Conservation (phyloP, 1,140 invertebrate genomes). For the Drosophila prosaltans region DNA sequence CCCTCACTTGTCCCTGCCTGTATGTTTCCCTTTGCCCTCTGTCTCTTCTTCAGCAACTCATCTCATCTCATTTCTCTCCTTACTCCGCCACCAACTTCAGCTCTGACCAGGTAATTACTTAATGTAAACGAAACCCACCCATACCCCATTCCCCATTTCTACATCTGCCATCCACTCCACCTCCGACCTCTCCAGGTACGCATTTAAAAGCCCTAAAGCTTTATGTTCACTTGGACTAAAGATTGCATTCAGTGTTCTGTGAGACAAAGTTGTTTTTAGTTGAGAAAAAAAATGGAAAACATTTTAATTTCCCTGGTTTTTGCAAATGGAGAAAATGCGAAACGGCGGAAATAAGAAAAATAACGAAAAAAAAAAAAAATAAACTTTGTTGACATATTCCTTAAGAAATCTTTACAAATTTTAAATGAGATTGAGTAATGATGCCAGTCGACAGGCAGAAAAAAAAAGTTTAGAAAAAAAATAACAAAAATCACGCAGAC, state of each 20-base stretch:
- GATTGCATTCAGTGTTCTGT: conserved; percentile 52
- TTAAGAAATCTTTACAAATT: conserved; percentile 8
- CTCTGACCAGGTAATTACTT: conserved; percentile 68
- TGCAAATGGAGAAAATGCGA: not conserved
- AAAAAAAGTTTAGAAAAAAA: not conserved
- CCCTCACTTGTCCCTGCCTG: too few species aligned
- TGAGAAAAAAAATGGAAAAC: not conserved
- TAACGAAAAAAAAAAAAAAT: not conserved
- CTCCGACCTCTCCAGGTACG: not conserved
- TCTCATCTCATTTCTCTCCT: not conserved
- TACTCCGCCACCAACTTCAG: not conserved
- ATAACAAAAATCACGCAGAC: conserved; percentile 66
- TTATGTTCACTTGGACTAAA: conserved; percentile 51
- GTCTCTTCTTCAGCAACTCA: too few species aligned
- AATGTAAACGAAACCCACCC: conserved; percentile 64
- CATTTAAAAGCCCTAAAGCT: conserved; percentile 15
- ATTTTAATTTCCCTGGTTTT: conserved; percentile 6
- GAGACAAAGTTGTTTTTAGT: conserved; percentile 37
- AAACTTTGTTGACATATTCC: conserved; percentile 59
- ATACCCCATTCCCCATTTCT: not conserved
- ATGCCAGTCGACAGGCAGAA: conserved; percentile 35
- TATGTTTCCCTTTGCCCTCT: too few species aligned
- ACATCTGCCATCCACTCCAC: too few species aligned
- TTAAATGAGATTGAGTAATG: conserved; percentile 62
- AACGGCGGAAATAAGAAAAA: too few species aligned